Evolutionary conservation across 2,113 vertebrate species (phyloP).

Genomic region (Myiopsitta monachus): DNA sequence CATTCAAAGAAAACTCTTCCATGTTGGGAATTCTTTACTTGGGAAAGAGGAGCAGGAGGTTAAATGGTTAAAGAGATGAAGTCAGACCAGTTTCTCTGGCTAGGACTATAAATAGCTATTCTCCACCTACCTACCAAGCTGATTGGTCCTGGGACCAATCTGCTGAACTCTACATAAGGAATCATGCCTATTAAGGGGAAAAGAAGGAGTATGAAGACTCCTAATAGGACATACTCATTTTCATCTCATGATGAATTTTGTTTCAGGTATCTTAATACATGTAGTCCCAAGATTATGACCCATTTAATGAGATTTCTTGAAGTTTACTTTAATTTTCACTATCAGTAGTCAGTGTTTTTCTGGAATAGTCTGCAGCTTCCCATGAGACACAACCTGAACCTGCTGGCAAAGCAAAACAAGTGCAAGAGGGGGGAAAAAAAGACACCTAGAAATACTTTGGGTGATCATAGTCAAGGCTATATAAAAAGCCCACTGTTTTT

Average conservation of each 20-base stretch:
- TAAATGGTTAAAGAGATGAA: background rate
- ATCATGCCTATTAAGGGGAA: conserved; percentile 69
- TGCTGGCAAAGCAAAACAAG: background rate
- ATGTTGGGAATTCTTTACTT: background rate
- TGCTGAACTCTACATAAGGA: conserved; percentile 52
- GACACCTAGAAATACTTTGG: background rate
- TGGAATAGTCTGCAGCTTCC: background rate
- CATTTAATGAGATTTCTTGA: background rate
- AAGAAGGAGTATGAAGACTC: background rate
- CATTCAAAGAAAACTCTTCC: background rate
- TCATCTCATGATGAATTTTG: background rate
- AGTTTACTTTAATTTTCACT: background rate
- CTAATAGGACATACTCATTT: background rate
- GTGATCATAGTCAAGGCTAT: background rate
- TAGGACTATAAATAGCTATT: conserved; percentile 39
- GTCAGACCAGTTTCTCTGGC: background rate
- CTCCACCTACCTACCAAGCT: conserved; percentile 10
- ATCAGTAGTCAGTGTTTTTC: background rate
- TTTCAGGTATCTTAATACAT: background rate
- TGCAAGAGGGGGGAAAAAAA: rapidly evolving
- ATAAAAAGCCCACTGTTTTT: background rate
- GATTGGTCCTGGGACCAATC: conserved; percentile 45
- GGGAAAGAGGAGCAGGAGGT: background rate
- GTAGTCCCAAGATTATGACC: background rate
- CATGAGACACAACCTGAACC: background rate